Conservation (phyloP, 2,888 invertebrate genomes). For the Hemaris fuciformis region DNA sequence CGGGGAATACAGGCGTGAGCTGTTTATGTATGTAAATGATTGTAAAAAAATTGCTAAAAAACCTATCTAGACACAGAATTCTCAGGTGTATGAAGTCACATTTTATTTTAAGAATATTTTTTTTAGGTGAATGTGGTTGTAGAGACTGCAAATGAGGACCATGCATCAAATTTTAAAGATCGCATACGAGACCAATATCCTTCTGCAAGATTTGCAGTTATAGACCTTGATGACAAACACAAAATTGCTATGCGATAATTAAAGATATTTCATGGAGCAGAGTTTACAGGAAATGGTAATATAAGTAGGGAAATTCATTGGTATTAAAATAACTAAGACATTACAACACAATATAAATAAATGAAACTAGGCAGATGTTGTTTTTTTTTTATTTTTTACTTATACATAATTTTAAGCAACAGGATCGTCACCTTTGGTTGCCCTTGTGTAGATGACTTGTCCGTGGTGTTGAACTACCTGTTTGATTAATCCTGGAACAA, state of each 20-base stretch:
- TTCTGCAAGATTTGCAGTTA: slow-evolving; percentile 54
- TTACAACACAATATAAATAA: slow-evolving; percentile 5
- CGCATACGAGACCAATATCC: slow-evolving; percentile 58
- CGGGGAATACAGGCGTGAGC: no score
- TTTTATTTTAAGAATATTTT: no score
- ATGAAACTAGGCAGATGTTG: slow-evolving; percentile 27
- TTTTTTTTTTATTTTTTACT: slow-evolving; percentile 70
- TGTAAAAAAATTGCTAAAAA: no score
- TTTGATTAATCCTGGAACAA: slow-evolving; percentile 90
- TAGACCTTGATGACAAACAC: slow-evolving; percentile 58
- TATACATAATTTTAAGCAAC: slow-evolving; percentile 83
- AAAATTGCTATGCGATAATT: slow-evolving; percentile 37
- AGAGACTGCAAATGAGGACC: slow-evolving; percentile 66
- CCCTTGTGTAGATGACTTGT: slow-evolving; percentile 98
- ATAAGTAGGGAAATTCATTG: background rate
- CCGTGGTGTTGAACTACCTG: slow-evolving; percentile 98
- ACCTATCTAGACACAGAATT: no score
- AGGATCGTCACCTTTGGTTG: slow-evolving; percentile 96
- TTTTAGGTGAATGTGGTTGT: slow-evolving; percentile 69
- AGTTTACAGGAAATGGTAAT: background rate
- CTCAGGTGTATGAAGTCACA: no score
- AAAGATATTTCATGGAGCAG: background rate
- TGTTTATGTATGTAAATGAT: no score
- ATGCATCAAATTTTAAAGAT: slow-evolving; percentile 58
- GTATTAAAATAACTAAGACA: background rate